These are phyloP conservation scores for Oryzias sinensis DNA, from an alignment of 2,797 vertebrate genomes.

Conservation along the genomic window DNA sequence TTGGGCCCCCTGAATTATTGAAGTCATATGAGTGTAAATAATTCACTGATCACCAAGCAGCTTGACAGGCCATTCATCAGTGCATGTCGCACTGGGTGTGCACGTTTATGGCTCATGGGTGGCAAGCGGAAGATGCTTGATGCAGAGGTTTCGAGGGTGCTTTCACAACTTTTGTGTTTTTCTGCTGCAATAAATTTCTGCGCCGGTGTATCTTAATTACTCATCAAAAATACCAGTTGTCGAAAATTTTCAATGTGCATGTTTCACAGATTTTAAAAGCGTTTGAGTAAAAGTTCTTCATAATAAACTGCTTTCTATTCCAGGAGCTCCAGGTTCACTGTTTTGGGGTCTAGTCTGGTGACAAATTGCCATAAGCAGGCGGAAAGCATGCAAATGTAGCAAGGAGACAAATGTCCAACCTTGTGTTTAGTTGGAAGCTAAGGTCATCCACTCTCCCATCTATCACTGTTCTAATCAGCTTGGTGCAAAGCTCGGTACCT, in stretches of 20 bases:
- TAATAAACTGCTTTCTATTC: constrained; percentile 54
- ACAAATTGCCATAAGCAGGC: constrained; percentile 74
- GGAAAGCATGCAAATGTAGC: constrained; percentile 75
- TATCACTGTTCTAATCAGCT: constrained; percentile 81
- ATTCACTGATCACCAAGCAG: constrained; percentile 89
- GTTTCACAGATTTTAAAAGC: constrained; percentile 31
- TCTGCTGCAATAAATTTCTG: constrained; percentile 40
- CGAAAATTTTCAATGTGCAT: constrained; percentile 15
- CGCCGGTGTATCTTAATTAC: constrained; percentile 41
- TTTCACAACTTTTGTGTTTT: constrained; percentile 7
- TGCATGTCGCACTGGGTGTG: constrained; percentile 15
- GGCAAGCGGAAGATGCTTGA: constrained; percentile 17
- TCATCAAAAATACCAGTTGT: constrained; percentile 14
- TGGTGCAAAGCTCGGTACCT: constrained; percentile 54
- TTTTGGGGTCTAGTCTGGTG: constrained; percentile 44
- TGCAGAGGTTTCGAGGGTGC: background rate
- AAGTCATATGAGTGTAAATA: constrained; percentile 90
- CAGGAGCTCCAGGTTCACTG: constrained; percentile 22
- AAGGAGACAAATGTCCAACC: constrained; percentile 78
- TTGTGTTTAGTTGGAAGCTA: constrained; percentile 79
- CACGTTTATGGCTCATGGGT: constrained; percentile 7
- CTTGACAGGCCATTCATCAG: constrained; percentile 92
- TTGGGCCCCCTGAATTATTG: constrained; percentile 87
- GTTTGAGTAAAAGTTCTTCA: constrained; percentile 60
- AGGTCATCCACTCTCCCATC: constrained; percentile 78